These are phyloP conservation scores for Atractosteus spatula DNA, from an alignment of 2,113 vertebrate species.

Conservation along the genomic window DNA sequence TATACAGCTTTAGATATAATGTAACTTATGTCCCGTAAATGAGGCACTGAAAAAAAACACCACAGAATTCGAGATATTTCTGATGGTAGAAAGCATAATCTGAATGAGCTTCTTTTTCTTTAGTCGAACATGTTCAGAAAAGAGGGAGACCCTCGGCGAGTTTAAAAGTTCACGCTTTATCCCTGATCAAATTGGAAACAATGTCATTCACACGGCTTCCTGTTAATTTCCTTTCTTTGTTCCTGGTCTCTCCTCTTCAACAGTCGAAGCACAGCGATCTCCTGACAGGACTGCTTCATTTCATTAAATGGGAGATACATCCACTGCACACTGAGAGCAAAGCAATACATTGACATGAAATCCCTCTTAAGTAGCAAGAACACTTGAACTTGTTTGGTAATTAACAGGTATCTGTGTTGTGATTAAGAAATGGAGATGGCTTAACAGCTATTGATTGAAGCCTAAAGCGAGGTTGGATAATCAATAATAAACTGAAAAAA, in stretches of 20 bases:
- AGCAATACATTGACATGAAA: constrained; percentile 56
- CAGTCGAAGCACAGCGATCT: constrained; percentile 3
- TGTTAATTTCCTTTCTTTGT: constrained; percentile 62
- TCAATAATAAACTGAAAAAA: constrained; percentile 46
- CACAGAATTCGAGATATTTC: too few relatives aligned
- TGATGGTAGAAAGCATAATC: too few relatives aligned
- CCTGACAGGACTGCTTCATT: constrained; percentile 35
- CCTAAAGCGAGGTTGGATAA: constrained; percentile 59
- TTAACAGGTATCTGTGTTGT: constrained; percentile 72
- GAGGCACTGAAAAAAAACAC: too few relatives aligned
- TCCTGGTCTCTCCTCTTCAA: constrained; percentile 39
- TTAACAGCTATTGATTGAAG: constrained; percentile 64
- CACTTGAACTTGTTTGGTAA: constrained; percentile 67
- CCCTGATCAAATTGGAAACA: constrained; percentile 64
- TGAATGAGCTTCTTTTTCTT: too few relatives aligned
- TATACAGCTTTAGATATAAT: too few relatives aligned
- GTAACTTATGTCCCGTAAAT: too few relatives aligned
- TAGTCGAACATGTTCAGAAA: constrained; percentile 13
- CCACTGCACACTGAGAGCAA: constrained; percentile 38
- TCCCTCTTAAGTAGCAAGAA: constrained; percentile 67
- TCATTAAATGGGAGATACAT: constrained; percentile 54
- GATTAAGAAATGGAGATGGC: constrained; percentile 61
- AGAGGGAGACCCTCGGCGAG: constrained; percentile 58
- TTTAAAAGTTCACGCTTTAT: constrained; percentile 76
- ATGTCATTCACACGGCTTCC: constrained; percentile 54